phyloP scores from a whole-genome alignment of 1,140 invertebrate species.

The Aporrectodea caliginosa region DNA sequence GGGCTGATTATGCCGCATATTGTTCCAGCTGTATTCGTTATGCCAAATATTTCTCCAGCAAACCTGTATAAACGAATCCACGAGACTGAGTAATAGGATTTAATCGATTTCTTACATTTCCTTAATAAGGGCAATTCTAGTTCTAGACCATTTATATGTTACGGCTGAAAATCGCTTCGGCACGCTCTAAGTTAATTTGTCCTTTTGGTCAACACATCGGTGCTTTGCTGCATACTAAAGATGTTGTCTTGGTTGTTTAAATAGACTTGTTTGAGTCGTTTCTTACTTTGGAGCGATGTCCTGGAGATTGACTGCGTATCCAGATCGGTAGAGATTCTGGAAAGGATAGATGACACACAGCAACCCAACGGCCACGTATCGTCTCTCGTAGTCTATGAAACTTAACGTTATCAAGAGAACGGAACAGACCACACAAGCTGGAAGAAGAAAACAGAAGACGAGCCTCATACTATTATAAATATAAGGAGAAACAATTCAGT shows the following conservation, averaged over 20 bases:
- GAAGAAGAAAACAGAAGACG: too few species aligned
- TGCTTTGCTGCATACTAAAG: too few species aligned
- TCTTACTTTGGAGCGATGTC: slow-evolving; percentile 72
- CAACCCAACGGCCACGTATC: slow-evolving; percentile 65
- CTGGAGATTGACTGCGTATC: slow-evolving; percentile 76
- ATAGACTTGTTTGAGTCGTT: too few species aligned
- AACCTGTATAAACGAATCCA: slow-evolving; percentile 37
- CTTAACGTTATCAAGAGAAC: slow-evolving; percentile 67
- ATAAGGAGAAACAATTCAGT: too few species aligned
- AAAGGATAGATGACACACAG: slow-evolving; percentile 76
- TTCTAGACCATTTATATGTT: too few species aligned
- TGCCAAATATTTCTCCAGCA: slow-evolving; percentile 74
- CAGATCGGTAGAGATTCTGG: slow-evolving; percentile 77
- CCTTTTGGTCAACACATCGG: too few species aligned
- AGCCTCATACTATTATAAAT: too few species aligned
- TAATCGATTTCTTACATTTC: slow-evolving; percentile 42
- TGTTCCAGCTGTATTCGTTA: slow-evolving; percentile 80
- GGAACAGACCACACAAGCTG: slow-evolving; percentile 59
- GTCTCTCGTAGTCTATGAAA: slow-evolving; percentile 66
- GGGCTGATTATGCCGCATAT: slow-evolving; percentile 81
- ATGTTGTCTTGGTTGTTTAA: too few species aligned
- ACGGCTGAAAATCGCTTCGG: too few species aligned
- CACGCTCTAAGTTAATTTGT: too few species aligned
- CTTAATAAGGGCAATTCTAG: too few species aligned
- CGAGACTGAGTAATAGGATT: not conserved